A percentile compares a stretch with the other conserved stretches of the same genome.
Evolutionary conservation across 2,113 vertebrate species (phyloP).

Genomic region (Pelvicachromis taeniatus): DNA sequence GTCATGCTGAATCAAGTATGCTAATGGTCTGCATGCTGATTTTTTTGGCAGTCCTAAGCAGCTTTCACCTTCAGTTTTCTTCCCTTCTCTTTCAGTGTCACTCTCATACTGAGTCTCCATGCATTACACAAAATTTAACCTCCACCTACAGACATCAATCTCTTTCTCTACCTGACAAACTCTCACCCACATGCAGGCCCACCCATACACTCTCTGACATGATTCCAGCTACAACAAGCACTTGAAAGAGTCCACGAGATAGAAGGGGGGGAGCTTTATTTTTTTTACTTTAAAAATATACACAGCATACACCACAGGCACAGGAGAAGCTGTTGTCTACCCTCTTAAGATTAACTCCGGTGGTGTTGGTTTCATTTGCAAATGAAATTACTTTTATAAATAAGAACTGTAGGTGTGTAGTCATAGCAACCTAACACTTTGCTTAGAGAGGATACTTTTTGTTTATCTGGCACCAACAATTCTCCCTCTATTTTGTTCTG

Average conservation of each 20-base stretch:
- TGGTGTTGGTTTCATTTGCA: slow-evolving; percentile 45
- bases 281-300: slow-evolving; percentile 15
- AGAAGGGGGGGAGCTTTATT: not conserved
- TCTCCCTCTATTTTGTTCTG: slow-evolving; percentile 26
- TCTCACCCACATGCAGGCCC: slow-evolving; percentile 44
- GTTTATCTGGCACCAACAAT: slow-evolving; percentile 39
- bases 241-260: not conserved
- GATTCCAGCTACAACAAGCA: not conserved
- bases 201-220: slow-evolving; percentile 21
- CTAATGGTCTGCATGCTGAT: not conserved
- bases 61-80: not conserved
- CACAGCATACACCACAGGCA: not conserved
- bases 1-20: not conserved
- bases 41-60: not conserved
- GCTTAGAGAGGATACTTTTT: slow-evolving; percentile 38
- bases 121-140: slow-evolving; percentile 50
- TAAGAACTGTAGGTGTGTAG: slow-evolving; percentile 64
- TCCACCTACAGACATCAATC: slow-evolving; percentile 50
- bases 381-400: slow-evolving; percentile 59
- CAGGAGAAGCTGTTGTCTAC: not conserved
- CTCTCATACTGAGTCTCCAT: slow-evolving; percentile 16
- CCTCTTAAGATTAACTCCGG: slow-evolving; percentile 11
- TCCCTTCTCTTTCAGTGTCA: not conserved
- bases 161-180: slow-evolving; percentile 46
- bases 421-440: slow-evolving; percentile 63